Base-by-base conservation (phyloP, 2,888 invertebrate species). In the Pandemis corylana region DNA sequence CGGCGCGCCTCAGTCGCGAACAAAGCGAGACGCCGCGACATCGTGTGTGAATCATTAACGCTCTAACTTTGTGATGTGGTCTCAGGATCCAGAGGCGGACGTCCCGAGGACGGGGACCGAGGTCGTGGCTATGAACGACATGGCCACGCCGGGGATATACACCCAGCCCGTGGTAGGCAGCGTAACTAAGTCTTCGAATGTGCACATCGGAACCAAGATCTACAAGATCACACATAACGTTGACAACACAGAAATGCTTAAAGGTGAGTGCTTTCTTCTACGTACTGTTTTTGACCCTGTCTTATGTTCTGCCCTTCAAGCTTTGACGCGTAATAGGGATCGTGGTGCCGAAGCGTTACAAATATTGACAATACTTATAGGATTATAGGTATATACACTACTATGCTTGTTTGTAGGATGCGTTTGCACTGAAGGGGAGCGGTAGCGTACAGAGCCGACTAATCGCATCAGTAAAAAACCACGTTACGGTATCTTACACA, bases 161-260 rank as follows among this genome's bases (percentile, higher is more conserved):
- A 77, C 84, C 0, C 46, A 10, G 15, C 88, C 90, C 4, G 78
- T 81, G 53, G 84, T 89, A 15, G 83, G 85, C 15, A 89, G 85
- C 71, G 89, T 93, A 12, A 87, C 85, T 68, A 89, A 89, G 70
- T 91, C 91, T 5, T 83, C 87, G 2, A 83, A 85, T 15, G 87
- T 92, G 59, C 93, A 93, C 81, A 85, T 93, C 73, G 93, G 94
- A 5, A 89, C 91, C 15, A 91, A 90, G 80, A 88, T 93, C 77
- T 87, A 90, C 28, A 87, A 88, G 12, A 89, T 93, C 68, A 92
- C 90, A 5, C 91, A 92, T 76, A 91, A 90, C 76, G 87, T 93
- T 4, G 89, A 91, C 77, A 89, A 88, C 82, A 87, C 86, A 13
- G 92, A 92, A 79, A 88, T 91, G 80, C 85, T 94, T 77, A 91